These are phyloP conservation scores for Propsilocerus akamusi DNA, from an alignment of 1,140 invertebrate genomes.

Conservation along the genomic window DNA sequence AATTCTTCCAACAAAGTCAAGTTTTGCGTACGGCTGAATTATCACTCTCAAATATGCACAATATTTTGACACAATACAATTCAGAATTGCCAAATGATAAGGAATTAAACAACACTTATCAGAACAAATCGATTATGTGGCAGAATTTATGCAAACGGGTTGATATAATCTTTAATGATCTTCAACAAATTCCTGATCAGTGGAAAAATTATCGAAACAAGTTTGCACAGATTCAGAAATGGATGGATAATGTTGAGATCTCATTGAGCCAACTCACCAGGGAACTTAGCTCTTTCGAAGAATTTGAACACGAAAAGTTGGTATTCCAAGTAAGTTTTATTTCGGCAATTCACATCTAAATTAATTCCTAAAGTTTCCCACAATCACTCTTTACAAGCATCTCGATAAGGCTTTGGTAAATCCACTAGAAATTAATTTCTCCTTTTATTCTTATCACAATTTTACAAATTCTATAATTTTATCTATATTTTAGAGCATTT, in stretches of 20 bases:
- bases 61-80: slow-evolving; percentile 40
- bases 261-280: slow-evolving; percentile 63
- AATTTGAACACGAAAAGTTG: slow-evolving; percentile 73
- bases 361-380: neutral
- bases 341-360: neutral
- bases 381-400: neutral
- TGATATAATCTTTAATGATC: slow-evolving; percentile 48
- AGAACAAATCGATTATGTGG: slow-evolving; percentile 54
- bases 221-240: slow-evolving; percentile 66
- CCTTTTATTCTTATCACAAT: neutral
- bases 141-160: slow-evolving; percentile 45
- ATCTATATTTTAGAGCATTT: slow-evolving; percentile 47
- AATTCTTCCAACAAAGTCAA: slow-evolving; percentile 51
- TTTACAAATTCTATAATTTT: slow-evolving; percentile 6
- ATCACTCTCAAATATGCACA: slow-evolving; percentile 55
- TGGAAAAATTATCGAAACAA: slow-evolving; percentile 72
- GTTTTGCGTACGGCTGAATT: slow-evolving; percentile 49
- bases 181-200: slow-evolving; percentile 74
- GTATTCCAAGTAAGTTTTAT: slow-evolving; percentile 61
- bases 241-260: slow-evolving; percentile 79
- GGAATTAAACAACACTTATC: slow-evolving; percentile 38
- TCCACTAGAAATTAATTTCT: neutral
- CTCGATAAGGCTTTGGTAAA: slow-evolving; percentile 1
- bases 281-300: slow-evolving; percentile 65
- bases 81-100: slow-evolving; percentile 43